Percentiles rank a stretch among this genome's conserved stretches.
Evolutionary conservation across 2,797 vertebrate genomes (phyloP).

Genomic region (Labeo calbasu): DNA sequence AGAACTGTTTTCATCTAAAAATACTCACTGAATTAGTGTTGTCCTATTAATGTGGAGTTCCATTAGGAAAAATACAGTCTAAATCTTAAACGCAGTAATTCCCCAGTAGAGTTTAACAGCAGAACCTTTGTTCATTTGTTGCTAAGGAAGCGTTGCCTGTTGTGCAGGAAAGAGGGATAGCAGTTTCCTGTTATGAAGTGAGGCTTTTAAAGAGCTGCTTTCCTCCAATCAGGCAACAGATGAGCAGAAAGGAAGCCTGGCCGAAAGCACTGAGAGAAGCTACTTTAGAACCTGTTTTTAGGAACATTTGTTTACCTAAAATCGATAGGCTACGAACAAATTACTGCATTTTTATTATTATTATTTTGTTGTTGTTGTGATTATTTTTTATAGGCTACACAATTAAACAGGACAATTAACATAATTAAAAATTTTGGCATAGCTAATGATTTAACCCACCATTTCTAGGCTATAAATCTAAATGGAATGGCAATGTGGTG

Average conservation of each 20-base stretch:
- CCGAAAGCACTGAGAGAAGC: constrained; percentile 73
- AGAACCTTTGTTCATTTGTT: constrained; percentile 87
- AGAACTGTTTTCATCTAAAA: constrained; percentile 13
- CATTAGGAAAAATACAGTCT: neutral
- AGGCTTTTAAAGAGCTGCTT: constrained; percentile 87
- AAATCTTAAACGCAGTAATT: constrained; percentile 55
- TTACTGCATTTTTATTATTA: neutral
- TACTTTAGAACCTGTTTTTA: constrained; percentile 74
- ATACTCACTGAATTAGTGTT: constrained; percentile 6
- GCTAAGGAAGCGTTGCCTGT: constrained; percentile 93
- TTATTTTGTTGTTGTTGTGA: neutral
- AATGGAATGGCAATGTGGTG: neutral
- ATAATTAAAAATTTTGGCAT: neutral
- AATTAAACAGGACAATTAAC: neutral
- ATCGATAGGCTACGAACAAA: constrained; percentile 47
- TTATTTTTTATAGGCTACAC: neutral
- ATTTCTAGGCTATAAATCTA: neutral
- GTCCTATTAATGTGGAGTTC: neutral
- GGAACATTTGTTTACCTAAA: constrained; percentile 66
- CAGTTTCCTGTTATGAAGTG: constrained; percentile 99
- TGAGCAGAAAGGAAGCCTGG: constrained; percentile 84
- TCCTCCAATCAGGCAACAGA: constrained; percentile 90
- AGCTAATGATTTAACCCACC: neutral
- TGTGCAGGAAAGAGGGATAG: constrained; percentile 96
- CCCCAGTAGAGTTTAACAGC: constrained; percentile 82